Conservation (phyloP, 2,113 vertebrate genomes). For the Oryzias curvinotus region DNA sequence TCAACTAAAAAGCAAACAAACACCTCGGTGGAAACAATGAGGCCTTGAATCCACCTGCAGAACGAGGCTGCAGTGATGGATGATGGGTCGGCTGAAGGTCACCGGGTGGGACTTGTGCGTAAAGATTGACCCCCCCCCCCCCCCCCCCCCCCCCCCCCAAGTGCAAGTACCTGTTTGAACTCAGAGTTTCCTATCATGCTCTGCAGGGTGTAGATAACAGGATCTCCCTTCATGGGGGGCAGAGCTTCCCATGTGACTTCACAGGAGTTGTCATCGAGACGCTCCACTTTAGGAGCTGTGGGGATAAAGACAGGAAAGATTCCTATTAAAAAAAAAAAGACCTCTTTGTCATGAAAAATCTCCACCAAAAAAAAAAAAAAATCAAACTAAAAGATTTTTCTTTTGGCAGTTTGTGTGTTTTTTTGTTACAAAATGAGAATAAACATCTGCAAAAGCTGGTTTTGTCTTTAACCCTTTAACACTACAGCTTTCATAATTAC, state of each 20-base stretch:
- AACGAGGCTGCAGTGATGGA: slow-evolving; percentile 28
- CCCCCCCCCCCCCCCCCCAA: too few relatives aligned
- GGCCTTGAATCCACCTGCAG: slow-evolving; percentile 36
- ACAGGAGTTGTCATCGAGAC: slow-evolving; percentile 88
- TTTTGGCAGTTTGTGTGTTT: too few relatives aligned
- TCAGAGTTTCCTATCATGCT: slow-evolving; percentile 93
- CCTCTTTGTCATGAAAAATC: too few relatives aligned
- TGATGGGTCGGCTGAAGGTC: slow-evolving; percentile 16
- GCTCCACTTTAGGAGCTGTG: slow-evolving; percentile 89
- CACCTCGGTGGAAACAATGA: slow-evolving; percentile 22
- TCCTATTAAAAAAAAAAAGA: neutral
- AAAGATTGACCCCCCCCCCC: slow-evolving; percentile 5
- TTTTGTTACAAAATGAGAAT: too few relatives aligned
- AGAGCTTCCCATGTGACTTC: slow-evolving; percentile 92
- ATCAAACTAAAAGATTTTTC: neutral
- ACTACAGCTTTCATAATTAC: too few relatives aligned
- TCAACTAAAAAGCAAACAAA: slow-evolving; percentile 5
- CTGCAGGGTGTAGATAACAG: slow-evolving; percentile 91
- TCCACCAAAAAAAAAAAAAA: too few relatives aligned
- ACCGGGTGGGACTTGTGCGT: neutral
- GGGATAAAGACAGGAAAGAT: neutral
- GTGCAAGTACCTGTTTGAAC: slow-evolving; percentile 89
- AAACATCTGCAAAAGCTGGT: too few relatives aligned
- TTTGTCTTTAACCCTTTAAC: too few relatives aligned
- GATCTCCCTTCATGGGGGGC: slow-evolving; percentile 92